phyloP scores from a whole-genome alignment of 2,888 invertebrate species.

The Toxonevra muliebris region DNA sequence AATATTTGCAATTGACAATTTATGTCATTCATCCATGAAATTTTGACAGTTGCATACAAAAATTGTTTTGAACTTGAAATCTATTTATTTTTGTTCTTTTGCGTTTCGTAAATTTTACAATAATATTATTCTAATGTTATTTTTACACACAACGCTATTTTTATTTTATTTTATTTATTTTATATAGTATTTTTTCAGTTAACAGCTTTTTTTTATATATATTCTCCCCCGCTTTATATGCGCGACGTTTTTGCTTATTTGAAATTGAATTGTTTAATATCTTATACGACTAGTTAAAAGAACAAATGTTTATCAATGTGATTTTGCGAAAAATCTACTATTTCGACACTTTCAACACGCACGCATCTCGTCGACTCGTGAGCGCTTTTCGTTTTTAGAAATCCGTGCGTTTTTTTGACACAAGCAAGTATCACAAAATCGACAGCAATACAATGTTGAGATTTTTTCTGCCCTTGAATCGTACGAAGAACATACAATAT shows the following conservation, averaged over 20 bases:
- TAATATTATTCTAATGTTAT: background rate
- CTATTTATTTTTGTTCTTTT: slow-evolving; percentile 6
- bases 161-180: background rate
- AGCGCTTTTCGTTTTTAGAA: slow-evolving; percentile 44
- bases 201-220: slow-evolving; percentile 13
- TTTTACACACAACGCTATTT: background rate
- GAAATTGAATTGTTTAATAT: slow-evolving; percentile 6
- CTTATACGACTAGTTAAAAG: background rate
- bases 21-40: slow-evolving; percentile 24
- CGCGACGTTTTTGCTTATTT: background rate
- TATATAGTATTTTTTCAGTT: slow-evolving; percentile 33
- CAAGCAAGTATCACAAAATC: slow-evolving; percentile 34
- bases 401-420: slow-evolving; percentile 52
- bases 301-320: too few species aligned
- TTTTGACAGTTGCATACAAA: slow-evolving; percentile 20
- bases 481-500: slow-evolving; percentile 23
- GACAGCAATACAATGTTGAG: slow-evolving; percentile 38
- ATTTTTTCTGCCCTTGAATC: slow-evolving; percentile 44
- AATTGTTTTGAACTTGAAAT: slow-evolving; percentile 26
- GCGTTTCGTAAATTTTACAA: slow-evolving; percentile 1
- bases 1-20: slow-evolving; percentile 23
- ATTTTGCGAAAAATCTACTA: background rate
- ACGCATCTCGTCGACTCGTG: slow-evolving; percentile 35
- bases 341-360: slow-evolving; percentile 20
- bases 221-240: background rate